phyloP scores from a whole-genome alignment of 2,113 vertebrate species.

The Albula goreensis region DNA sequence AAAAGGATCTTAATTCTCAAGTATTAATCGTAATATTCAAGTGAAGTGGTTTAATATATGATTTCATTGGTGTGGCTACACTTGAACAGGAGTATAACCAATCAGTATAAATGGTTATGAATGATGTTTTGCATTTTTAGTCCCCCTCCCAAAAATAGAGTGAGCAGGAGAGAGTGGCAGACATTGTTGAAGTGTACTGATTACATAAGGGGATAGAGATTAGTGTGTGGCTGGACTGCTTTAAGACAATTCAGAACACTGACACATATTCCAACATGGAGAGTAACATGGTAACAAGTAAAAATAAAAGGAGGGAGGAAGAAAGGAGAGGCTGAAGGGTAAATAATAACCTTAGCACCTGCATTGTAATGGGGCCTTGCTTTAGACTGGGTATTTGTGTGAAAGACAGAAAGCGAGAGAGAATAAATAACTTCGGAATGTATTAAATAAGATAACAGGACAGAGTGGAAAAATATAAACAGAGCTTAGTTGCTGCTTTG shows the following conservation, averaged over 20 bases:
- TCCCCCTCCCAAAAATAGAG: no score
- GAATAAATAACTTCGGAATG: no score
- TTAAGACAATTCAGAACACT: constrained; percentile 25
- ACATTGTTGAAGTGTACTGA: constrained; percentile 35
- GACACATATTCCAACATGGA: constrained; percentile 27
- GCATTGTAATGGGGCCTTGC: no score
- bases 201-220: constrained; percentile 32
- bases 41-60: not conserved
- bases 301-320: not conserved
- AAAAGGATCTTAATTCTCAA: not conserved
- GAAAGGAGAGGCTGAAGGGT: not conserved
- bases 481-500: no score
- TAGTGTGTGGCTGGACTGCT: constrained; percentile 25
- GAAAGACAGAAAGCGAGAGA: no score
- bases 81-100: no score
- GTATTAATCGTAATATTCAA: not conserved
- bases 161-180: not conserved
- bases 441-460: no score
- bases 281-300: not conserved
- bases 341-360: not conserved
- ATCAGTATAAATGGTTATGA: no score
- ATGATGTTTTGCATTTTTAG: no score
- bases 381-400: no score
- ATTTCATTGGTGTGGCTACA: no score
- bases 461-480: no score